A percentile compares a stretch with the other conserved stretches of the same genome.
Conservation (phyloP, 2,113 vertebrate genomes). For the Scomber japonicus region DNA sequence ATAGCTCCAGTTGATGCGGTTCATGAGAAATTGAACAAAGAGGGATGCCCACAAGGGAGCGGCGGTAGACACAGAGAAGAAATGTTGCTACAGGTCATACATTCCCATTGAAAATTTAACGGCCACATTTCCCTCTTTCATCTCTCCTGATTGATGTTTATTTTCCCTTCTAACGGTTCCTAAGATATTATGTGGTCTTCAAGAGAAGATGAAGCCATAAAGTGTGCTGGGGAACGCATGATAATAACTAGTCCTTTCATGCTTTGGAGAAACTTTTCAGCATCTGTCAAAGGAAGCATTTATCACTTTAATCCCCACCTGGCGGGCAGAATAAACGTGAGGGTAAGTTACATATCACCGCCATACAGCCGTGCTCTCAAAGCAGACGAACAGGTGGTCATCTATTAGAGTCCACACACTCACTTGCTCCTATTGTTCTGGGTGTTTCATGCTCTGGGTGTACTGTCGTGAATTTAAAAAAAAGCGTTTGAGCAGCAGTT, state of each 20-base stretch:
- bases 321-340: constrained; percentile 79
- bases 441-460: constrained; percentile 53
- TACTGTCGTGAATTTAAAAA: constrained; percentile 68
- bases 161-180: constrained; percentile 39
- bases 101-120: constrained; percentile 55
- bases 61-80: constrained; percentile 37
- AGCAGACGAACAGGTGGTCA: constrained; percentile 84
- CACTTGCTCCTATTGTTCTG: constrained; percentile 75
- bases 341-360: constrained; percentile 73
- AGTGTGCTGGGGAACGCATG: constrained; percentile 61
- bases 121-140: constrained; percentile 38
- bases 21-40: constrained; percentile 65
- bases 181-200: constrained; percentile 32
- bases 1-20: constrained; percentile 21
- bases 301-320: constrained; percentile 82
- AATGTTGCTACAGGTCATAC: constrained; percentile 45
- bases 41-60: constrained; percentile 46
- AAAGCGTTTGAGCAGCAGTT: constrained; percentile 71
- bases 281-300: constrained; percentile 79
- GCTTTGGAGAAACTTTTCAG: constrained; percentile 78
- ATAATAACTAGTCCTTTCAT: constrained; percentile 76
- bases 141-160: constrained; percentile 50
- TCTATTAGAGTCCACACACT: constrained; percentile 60
- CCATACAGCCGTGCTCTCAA: constrained; percentile 66
- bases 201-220: constrained; percentile 55